Base-by-base conservation (phyloP, 2,888 invertebrate species). In the Conomelus anceps region DNA sequence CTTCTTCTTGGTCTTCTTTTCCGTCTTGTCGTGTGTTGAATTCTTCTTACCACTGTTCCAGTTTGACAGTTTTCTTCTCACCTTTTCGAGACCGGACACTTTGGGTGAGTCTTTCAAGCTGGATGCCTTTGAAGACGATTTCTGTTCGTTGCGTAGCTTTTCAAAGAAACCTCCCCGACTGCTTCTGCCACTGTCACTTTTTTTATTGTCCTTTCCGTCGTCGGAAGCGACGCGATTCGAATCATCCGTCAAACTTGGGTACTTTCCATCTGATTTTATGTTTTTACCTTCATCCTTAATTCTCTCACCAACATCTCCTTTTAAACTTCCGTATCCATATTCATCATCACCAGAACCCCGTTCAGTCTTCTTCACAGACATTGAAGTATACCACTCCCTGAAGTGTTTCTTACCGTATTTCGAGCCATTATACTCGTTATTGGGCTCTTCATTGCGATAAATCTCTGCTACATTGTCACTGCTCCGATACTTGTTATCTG, bases 21-120 rank as follows among this genome's bases (percentile, higher is more conserved):
- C 89, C 22, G 89, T 87, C 89, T 89, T 89, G 0, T 89, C 84
- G 88, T 90, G 90, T 86, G 88, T 63, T 63, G 63, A 63, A 63
- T 63, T 63, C n/a, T 63, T 63, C n/a, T 63, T 63, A 13, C 63
- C n/a, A n/a, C 63, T 63, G n/a, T 63, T 63, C 63, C 63, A 63
- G 63, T 63, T 63, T 4, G 63, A n/a, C n/a, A 63, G 63, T 63
- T 63, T 63, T n/a, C 63, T 63, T 63, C 63, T 63, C 63, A 63
- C 63, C 63, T 63, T 63, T n/a, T 63, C 63, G 6, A 63, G n/a
- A 7, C 63, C 63, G 63, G 63, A 63, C 63, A 63, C 63, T 63
- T 63, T 63, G 7, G n/a, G n/a, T n/a, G 63, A n/a, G n/a, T 63
- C 63, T 63, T 63, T 63, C n/a, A n/a, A 20, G n/a, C 63, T 63